Evolutionary conservation across 2,797 vertebrate species (phyloP).

Genomic region (Macroramphosus scolopax): DNA sequence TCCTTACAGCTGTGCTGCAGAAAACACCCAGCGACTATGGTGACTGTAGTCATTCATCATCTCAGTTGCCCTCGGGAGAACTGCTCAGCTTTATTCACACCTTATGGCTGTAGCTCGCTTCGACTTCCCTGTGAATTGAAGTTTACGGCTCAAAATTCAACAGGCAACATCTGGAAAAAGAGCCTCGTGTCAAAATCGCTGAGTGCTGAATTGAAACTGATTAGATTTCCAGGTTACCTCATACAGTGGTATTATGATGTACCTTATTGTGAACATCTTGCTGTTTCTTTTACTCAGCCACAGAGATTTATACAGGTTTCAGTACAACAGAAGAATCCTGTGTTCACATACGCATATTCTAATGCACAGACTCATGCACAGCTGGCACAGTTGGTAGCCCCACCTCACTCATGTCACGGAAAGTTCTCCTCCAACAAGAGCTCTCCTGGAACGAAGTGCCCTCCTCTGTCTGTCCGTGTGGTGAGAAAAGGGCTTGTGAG

Average conservation of each 20-base stretch:
- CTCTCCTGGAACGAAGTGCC: conserved; percentile 32
- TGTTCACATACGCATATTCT: conserved; percentile 1
- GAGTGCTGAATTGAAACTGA: conserved; percentile 29
- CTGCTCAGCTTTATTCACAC: conserved; percentile 33
- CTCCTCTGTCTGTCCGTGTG: conserved; percentile 14
- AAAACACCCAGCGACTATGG: conserved; percentile 22
- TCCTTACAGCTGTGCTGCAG: conserved; percentile 42
- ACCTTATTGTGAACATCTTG: conserved; percentile 14
- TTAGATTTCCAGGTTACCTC: conserved; percentile 54
- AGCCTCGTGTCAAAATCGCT: conserved; percentile 28
- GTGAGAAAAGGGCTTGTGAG: conserved; percentile 43
- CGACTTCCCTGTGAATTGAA: conserved; percentile 8
- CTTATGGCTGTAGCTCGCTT: conserved; percentile 10
- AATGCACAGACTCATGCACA: conserved; percentile 10
- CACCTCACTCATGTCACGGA: conserved; percentile 24
- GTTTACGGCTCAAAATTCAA: conserved; percentile 10
- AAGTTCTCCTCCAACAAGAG: too few species aligned
- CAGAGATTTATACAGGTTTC: background rate
- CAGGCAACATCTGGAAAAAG: conserved; percentile 57
- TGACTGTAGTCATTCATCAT: conserved; percentile 66
- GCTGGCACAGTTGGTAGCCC: conserved; percentile 13
- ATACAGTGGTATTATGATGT: conserved; percentile 11
- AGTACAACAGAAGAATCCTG: background rate
- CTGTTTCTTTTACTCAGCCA: background rate
- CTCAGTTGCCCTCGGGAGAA: conserved; percentile 24